phyloP scores from a whole-genome alignment of 2,797 vertebrate species.

The Neosalanx taihuensis region DNA sequence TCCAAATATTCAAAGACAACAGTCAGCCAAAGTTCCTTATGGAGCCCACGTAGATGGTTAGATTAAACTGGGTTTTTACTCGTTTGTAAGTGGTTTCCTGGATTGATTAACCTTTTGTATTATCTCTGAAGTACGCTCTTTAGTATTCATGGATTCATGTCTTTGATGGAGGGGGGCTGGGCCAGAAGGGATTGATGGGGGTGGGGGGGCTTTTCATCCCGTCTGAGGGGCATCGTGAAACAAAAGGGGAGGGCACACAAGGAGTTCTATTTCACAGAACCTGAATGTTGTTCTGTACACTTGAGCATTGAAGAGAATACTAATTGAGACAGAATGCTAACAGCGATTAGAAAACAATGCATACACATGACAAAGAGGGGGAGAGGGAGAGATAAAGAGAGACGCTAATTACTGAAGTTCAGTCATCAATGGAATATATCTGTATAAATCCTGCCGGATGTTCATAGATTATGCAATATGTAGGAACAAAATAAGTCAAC shows the following conservation, averaged over 20 bases:
- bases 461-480: background rate
- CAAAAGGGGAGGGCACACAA: slow-evolving; percentile 4
- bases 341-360: slow-evolving; percentile 19
- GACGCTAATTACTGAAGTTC: background rate
- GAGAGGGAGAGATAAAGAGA: background rate
- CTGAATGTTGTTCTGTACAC: slow-evolving; percentile 8
- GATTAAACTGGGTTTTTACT: slow-evolving; percentile 14
- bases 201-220: slow-evolving; percentile 8
- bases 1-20: background rate
- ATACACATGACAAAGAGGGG: background rate
- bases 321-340: slow-evolving; percentile 19
- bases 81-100: slow-evolving; percentile 6
- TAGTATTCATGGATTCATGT: slow-evolving; percentile 13
- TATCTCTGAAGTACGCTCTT: slow-evolving; percentile 2
- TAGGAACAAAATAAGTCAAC: no score
- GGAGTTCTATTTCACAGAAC: background rate
- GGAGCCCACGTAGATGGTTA: slow-evolving; percentile 6
- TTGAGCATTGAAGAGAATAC: slow-evolving; percentile 5
- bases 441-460: background rate
- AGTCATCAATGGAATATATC: background rate
- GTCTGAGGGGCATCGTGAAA: background rate
- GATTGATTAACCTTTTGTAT: slow-evolving; percentile 10
- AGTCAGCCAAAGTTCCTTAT: background rate
- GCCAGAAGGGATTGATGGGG: background rate
- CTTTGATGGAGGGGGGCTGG: background rate